phyloP scores from a whole-genome alignment of 2,888 invertebrate genomes.

The Alviniconcha strummeri region DNA sequence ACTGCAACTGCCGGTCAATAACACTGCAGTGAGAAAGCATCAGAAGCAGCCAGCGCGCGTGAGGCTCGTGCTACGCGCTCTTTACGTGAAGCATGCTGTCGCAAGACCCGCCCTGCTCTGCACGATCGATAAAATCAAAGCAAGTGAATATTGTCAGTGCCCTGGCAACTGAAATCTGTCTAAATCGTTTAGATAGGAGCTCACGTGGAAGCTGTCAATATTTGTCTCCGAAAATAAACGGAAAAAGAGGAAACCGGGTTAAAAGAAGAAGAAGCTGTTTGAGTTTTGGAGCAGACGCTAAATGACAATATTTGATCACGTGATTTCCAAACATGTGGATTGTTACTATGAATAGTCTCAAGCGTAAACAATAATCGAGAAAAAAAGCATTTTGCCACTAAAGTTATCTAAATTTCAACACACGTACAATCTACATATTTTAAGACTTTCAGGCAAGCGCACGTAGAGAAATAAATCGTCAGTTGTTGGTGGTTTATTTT shows the following conservation, averaged over 20 bases:
- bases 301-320: constrained; percentile 29
- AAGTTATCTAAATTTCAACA: too few species aligned
- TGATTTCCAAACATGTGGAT: constrained; percentile 40
- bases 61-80: constrained; percentile 23
- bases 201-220: neutral
- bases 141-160: constrained; percentile 28
- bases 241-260: neutral
- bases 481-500: constrained; percentile 1
- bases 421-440: neutral
- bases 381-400: too few species aligned
- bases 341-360: constrained; percentile 39
- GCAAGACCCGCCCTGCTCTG: constrained; percentile 22
- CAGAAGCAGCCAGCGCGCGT: constrained; percentile 5
- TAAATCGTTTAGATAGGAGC: neutral
- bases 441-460: too few species aligned
- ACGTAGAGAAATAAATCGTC: too few species aligned
- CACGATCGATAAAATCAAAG: constrained; percentile 36
- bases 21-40: neutral
- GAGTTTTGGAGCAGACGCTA: constrained; percentile 18
- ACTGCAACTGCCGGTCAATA: constrained; percentile 32
- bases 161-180: constrained; percentile 12
- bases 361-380: constrained; percentile 32
- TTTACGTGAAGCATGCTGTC: constrained; percentile 24
- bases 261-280: neutral
- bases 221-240: neutral